A percentile compares a stretch with the other conserved stretches of the same genome.
Evolutionary conservation across 2,113 vertebrate species (phyloP).

Genomic region (Xiphophorus hellerii): DNA sequence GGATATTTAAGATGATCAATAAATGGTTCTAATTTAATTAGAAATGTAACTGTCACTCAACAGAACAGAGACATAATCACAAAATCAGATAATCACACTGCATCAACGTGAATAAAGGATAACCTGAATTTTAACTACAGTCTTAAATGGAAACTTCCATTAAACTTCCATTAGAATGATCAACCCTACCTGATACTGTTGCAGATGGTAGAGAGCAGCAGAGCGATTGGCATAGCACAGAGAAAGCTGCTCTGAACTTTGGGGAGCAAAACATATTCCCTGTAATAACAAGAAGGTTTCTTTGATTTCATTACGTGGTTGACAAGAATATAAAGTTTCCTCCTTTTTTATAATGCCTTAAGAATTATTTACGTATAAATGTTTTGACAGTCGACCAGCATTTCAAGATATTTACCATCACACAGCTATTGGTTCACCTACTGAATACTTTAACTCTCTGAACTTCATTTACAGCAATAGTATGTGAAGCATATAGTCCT

Average conservation of each 20-base stretch:
- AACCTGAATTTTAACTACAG: too few relatives aligned
- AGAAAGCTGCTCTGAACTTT: conserved; percentile 80
- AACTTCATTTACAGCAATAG: neutral
- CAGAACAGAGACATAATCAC: neutral
- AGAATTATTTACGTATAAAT: too few relatives aligned
- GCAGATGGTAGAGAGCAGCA: conserved; percentile 86
- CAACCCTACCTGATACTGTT: conserved; percentile 68
- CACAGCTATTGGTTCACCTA: neutral
- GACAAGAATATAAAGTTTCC: too few relatives aligned
- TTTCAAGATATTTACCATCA: neutral
- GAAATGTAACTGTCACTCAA: neutral
- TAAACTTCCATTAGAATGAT: neutral
- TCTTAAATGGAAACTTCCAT: neutral
- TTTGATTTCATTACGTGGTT: neutral
- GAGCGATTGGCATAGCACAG: conserved; percentile 95
- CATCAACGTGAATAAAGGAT: neutral
- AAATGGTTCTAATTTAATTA: neutral
- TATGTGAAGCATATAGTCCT: neutral
- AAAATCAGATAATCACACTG: too few relatives aligned
- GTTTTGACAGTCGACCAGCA: too few relatives aligned
- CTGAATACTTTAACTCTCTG: neutral
- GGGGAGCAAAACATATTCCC: conserved; percentile 83
- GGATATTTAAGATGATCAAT: too few relatives aligned
- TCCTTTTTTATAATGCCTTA: too few relatives aligned
- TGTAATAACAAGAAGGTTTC: conserved; percentile 59